phyloP scores from a whole-genome alignment of 92 coral and sea anemone species.

The Bergia puertoricense region DNA sequence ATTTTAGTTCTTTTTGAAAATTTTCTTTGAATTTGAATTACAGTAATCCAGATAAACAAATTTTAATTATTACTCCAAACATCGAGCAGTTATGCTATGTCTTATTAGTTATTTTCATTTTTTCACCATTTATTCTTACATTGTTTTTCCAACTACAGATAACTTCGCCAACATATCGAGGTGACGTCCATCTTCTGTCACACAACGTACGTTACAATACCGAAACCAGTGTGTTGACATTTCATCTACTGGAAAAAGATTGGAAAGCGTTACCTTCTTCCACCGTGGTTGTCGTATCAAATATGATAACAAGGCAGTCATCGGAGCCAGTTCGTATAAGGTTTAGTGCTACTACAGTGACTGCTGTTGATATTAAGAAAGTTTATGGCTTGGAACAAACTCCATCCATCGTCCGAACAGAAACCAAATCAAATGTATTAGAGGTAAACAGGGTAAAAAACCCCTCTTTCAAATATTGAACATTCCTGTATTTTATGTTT shows the following conservation, averaged over 20 bases:
- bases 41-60: not conserved
- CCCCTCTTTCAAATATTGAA: not conserved
- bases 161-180: not conserved
- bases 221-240: constrained; percentile 6
- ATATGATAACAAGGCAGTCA: not conserved
- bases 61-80: no score
- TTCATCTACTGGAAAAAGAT: constrained; percentile 18
- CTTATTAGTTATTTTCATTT: not conserved
- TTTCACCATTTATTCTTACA: no score
- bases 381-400: not conserved
- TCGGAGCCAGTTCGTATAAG: not conserved
- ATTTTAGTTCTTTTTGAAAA: not conserved
- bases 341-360: constrained; percentile 1
- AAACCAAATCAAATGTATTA: not conserved
- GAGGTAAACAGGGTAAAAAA: not conserved
- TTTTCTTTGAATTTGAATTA: not conserved
- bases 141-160: not conserved
- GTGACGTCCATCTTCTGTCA: constrained; percentile 25
- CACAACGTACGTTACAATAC: constrained; percentile 22
- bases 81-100: no score
- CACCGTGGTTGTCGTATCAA: not conserved
- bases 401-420: not conserved
- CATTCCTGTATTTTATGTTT: no score
- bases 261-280: constrained; percentile 1
- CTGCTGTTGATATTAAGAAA: not conserved